Evolutionary conservation across 1,140 invertebrate species (phyloP), one percentile per base, ranked within the genome.

Genomic region (Drosophila orosa): DNA sequence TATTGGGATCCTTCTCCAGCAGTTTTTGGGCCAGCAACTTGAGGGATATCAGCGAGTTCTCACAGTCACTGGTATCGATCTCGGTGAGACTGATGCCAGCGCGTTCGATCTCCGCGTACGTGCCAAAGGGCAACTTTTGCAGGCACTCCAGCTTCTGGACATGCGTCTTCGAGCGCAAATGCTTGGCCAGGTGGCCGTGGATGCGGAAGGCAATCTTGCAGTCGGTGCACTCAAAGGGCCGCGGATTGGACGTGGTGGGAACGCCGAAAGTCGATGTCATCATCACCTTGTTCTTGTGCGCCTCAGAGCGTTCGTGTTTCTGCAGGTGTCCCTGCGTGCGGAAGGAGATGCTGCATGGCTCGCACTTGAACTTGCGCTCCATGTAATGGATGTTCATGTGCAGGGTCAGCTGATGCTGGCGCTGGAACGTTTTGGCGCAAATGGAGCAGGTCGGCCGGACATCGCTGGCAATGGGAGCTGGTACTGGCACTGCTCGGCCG

Each of bases 371-470:
- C 57, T 97, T 97, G 48, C 97, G 94, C 91, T 99, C 98, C 93
- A 99, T 96, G 84, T 98, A 98, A 92, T 99, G 98, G 83, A 98
- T 98, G 92, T 99, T 99, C 90, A 98, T 96, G 93, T 99, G 98
- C 50, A 99, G 93, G 58, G 95, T 94, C 69, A 99, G 93, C 91
- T 99, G 98, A 82, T 96, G 96, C 48, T 96, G 96, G 92, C 98
- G 97, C 55, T 95, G 95, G 92, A 99, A 99, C 62, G 95, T 95
- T 93, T 98, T 99, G 61, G 96, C 95, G 93, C 98, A 99, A 75
- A 98, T 96, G 48, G 94, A 94, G 91, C 98, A 99, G 24, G 96
- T 94, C 79, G 95, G 96, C 39, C 96, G 95, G 0, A 96, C 96
- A 91, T 98, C 96, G 59, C 62, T 52, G n/a, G 76, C 62, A 19